phyloP scores from a whole-genome alignment of 1,140 invertebrate species.

The Sitobion miscanthi region DNA sequence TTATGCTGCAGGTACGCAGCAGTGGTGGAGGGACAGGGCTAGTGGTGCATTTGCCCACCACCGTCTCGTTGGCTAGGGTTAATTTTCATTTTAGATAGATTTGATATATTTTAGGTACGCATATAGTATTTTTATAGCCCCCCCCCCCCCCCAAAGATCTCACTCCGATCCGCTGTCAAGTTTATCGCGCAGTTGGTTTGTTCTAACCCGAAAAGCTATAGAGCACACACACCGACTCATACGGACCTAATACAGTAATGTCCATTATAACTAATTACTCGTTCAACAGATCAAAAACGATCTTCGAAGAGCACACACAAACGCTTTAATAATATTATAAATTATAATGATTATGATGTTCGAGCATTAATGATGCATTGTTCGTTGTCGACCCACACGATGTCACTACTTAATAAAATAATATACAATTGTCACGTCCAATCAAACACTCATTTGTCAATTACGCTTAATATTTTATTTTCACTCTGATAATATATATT shows the following conservation, averaged over 20 bases:
- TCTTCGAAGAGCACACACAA: background rate
- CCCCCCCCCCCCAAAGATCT: background rate
- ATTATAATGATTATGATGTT: background rate
- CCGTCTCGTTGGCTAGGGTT: too few species aligned
- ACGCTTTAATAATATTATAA: too few species aligned
- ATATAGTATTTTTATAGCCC: background rate
- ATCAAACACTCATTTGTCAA: background rate
- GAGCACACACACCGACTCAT: too few species aligned
- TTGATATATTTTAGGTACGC: too few species aligned
- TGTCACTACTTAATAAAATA: background rate
- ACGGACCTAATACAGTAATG: too few species aligned
- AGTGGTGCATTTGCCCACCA: too few species aligned
- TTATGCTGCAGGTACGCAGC: too few species aligned
- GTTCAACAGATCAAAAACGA: background rate
- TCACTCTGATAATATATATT: background rate
- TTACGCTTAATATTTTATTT: background rate
- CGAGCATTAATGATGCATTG: background rate
- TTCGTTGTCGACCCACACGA: background rate
- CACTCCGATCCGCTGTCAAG: background rate
- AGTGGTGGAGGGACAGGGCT: too few species aligned
- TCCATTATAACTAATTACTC: too few species aligned
- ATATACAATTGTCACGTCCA: background rate
- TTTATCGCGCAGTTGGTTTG: background rate
- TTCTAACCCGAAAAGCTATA: background rate
- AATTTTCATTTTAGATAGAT: too few species aligned